phyloP scores from a whole-genome alignment of 2,113 vertebrate species.

The Passer montanus region DNA sequence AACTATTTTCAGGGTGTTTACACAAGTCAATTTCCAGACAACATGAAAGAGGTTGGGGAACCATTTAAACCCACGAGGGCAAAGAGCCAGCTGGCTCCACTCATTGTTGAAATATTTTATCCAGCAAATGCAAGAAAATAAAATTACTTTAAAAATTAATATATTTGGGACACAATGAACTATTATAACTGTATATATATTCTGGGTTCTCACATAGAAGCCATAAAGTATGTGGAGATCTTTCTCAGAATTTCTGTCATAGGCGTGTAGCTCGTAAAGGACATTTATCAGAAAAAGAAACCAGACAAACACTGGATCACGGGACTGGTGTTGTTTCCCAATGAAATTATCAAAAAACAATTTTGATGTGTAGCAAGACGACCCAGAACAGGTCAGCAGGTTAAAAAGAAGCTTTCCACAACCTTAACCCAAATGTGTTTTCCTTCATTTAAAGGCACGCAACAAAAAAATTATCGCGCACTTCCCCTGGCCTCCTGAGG shows the following conservation, averaged over 20 bases:
- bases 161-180: not conserved
- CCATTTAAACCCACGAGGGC: conserved; percentile 13
- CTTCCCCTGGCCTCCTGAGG: not conserved
- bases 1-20: not conserved
- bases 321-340: not conserved
- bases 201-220: not conserved
- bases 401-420: not conserved
- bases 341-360: not conserved
- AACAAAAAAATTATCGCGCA: rapidly evolving
- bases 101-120: conserved; percentile 25
- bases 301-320: not conserved
- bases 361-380: not conserved
- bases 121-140: conserved; percentile 48
- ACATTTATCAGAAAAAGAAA: not conserved
- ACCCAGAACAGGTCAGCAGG: not conserved
- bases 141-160: conserved; percentile 39
- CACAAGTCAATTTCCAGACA: not conserved
- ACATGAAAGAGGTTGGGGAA: not conserved
- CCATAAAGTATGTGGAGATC: not conserved
- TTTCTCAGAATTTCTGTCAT: not conserved
- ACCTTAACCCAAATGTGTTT: rapidly evolving
- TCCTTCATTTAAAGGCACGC: not conserved
- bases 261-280: not conserved
- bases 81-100: conserved; percentile 53
- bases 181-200: conserved; percentile 38